Percentiles rank a stretch among this genome's conserved stretches.
Evolutionary conservation across 2,888 invertebrate genomes (phyloP).

Genomic region (Punctoribates punctum): DNA sequence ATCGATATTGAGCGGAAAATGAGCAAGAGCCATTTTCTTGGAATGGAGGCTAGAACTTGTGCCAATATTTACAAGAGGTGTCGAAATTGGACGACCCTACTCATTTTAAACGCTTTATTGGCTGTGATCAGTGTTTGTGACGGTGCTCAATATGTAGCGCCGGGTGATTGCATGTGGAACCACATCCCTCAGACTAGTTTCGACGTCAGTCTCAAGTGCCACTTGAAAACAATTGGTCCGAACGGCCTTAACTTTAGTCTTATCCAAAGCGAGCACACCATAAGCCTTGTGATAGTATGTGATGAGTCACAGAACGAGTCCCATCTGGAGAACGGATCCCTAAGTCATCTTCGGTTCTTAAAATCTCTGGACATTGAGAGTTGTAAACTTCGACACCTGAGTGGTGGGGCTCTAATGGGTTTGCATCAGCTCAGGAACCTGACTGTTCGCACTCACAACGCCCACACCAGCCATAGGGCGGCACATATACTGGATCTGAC

Average conservation of each 20-base stretch:
- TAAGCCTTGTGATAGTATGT: slow-evolving; percentile 71
- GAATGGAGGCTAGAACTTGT: too few relatives aligned
- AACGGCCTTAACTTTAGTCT: slow-evolving; percentile 71
- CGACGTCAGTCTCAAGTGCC: too few relatives aligned
- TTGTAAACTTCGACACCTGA: slow-evolving; percentile 71
- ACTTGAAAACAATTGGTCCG: background rate
- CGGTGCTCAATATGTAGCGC: slow-evolving; percentile 44
- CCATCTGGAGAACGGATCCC: slow-evolving; percentile 47
- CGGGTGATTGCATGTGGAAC: slow-evolving; percentile 40
- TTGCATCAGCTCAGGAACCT: too few relatives aligned
- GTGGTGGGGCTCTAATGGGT: slow-evolving; percentile 57
- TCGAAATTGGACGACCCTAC: too few relatives aligned
- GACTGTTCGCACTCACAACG: slow-evolving; percentile 49
- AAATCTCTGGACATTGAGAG: slow-evolving; percentile 70
- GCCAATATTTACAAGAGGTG: too few relatives aligned
- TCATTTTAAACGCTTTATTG: too few relatives aligned
- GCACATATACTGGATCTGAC: too few relatives aligned
- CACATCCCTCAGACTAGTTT: background rate
- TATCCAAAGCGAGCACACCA: slow-evolving; percentile 69
- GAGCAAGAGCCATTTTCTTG: too few relatives aligned
- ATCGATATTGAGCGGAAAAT: too few relatives aligned
- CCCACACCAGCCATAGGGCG: slow-evolving; percentile 45
- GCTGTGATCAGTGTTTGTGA: too few relatives aligned
- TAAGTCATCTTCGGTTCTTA: slow-evolving; percentile 62
- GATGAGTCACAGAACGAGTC: slow-evolving; percentile 47